Evolutionary conservation across 2,797 vertebrate genomes (phyloP), one percentile per base, ranked within the genome.

Genomic region (Eupleurogrammus muticus): DNA sequence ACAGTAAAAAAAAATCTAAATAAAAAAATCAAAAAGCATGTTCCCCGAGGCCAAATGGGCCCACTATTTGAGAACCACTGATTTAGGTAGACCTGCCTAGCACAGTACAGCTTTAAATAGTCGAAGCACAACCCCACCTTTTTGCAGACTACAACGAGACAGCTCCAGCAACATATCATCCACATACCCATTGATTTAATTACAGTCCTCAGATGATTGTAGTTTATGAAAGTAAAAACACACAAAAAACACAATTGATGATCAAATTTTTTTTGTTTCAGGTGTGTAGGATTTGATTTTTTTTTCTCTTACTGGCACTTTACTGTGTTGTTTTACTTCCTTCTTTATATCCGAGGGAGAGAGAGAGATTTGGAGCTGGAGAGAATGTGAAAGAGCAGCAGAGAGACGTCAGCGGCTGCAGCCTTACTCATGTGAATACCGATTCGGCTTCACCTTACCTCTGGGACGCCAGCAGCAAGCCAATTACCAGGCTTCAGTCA

Each of bases 401-500:
- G 81, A 73, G 74, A 83, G 81, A 83, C 77, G 83, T 80, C 64
- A 58, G 75, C 19, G 68, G 77, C 83, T 85, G 87, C 83, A 87
- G 87, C 79, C 72, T 81, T 52, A 84, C 84, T 85, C 73, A 24
- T 75, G 81, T 91, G 89, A 92, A 92, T 90, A 88, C 84, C 82
- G 86, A 91, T 90, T 84, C 78, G 89, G 84, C 88, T 88, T 34
- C 75, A 68, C 79, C 85, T 89, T 76, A 89, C 92, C 87, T 85
- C 84, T 90, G 92, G 92, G 90, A 91, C 19, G 81, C 83, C 80
- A 71, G 85, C 85, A 80, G 90, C 84, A 86, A 90, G 90, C 87
- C 90, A 92, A 93, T 93, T 92, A 91, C 87, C 48, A 44, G 76
- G 80, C 84, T 82, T 79, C 82, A 82, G 81, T 89, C 82, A 75